Base-by-base conservation (phyloP, 2,113 vertebrate genomes). In the Osmerus mordax region DNA sequence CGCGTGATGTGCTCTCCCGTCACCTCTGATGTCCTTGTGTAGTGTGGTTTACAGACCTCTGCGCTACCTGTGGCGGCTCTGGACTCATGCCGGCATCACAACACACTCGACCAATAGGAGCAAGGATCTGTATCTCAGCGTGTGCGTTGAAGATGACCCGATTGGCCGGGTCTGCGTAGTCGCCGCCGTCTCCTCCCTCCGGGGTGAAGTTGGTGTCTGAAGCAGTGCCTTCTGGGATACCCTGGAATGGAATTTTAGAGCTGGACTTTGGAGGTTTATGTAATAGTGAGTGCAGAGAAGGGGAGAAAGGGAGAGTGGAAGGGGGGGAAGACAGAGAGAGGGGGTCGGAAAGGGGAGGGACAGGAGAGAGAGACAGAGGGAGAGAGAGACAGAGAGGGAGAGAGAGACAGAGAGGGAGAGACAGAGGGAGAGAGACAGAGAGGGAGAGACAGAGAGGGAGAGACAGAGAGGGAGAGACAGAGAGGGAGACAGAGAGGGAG, bases 251-350 rank as follows among this genome's bases (percentile, higher is more conserved):
- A 14, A 21, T 65, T 19, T 13, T 60, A 61, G 73, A 71, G 82
- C 68, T 82, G 19, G 41, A 41, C 41, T 41, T 19, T 65, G 65
- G 72, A 72, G 56, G 72, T 82, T 78, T 73, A 72, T 74, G 65
- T 84, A 83, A 86, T 74, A 32, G 62, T n/a, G 16, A 75, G 41
- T 84, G 54, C 79, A 60, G 18, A 58, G 25, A 73, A 29, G 61
- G 67, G 13, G 29, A 63, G 29, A 60, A 2, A 15, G 72, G 54
- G 36, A 60, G 56, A 12, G 61, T 52, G 25, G 54, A 53, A 72
- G 8, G 59, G 60, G 65, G 65, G 79, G 80, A 23, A 73, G 32
- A 13, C 55, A 55, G 52, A 7, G 36, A 67, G 64, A 28, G 47
- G 54, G 19, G 62, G 6, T 6, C 55, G 53, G 58, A 28, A 69